A percentile compares a stretch with the other conserved stretches of the same genome.
Conservation (phyloP, 35 echinoderm and acorn worm species). For the Heliocidaris tuberculata region DNA sequence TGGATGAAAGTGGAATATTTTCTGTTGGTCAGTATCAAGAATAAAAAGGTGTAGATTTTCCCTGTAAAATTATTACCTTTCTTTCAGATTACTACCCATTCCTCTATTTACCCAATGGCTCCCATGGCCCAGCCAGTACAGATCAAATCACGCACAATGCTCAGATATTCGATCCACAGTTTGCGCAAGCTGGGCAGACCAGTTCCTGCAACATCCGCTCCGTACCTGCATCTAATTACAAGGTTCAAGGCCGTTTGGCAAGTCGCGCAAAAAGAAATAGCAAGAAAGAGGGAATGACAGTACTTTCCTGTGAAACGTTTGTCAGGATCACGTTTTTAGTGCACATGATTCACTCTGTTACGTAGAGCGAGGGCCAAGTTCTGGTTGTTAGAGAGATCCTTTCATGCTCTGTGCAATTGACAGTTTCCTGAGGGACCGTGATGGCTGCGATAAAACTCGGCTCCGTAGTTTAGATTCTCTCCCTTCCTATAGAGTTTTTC, state of each 20-base stretch:
- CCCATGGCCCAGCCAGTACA: no score
- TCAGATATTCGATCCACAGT: neutral
- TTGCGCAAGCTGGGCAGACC: neutral
- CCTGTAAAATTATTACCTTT: neutral
- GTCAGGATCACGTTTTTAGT: neutral
- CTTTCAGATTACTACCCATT: neutral
- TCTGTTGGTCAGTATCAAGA: no score
- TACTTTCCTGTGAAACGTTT: conserved; percentile 2
- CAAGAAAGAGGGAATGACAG: neutral
- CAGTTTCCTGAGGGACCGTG: neutral
- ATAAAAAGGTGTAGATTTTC: neutral
- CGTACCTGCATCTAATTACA: neutral
- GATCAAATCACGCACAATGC: neutral
- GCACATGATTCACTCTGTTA: neutral
- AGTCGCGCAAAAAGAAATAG: neutral
- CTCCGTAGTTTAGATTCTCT: neutral
- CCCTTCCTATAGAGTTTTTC: neutral
- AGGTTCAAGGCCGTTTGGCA: neutral
- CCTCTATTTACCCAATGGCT: no score
- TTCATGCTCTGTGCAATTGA: conserved; percentile 1
- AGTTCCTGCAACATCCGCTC: neutral
- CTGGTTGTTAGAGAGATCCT: neutral
- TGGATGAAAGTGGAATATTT: neutral
- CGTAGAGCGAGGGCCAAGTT: neutral
- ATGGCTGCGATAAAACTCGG: neutral